Evolutionary conservation across 1,140 invertebrate genomes (phyloP), one percentile per base, ranked within the genome.

Genomic region (Lutraria rhynchaena): DNA sequence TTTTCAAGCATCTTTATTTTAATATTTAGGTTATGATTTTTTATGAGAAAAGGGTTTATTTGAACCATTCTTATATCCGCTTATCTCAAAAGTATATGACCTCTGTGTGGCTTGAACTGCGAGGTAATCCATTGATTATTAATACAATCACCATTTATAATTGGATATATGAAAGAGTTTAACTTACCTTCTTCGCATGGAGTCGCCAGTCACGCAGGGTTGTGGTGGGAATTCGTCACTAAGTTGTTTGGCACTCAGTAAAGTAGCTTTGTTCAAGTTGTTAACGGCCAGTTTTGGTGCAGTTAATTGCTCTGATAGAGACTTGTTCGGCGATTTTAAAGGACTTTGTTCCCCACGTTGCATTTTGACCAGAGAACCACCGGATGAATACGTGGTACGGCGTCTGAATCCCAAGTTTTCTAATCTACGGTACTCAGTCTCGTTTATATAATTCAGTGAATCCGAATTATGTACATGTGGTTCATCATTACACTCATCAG

Each of bases 331-430:
- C 19, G 31, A 29, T 31, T 44, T 55, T 15, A 35, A 31, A 11
- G 35, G 7, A 53, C 49, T 78, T 22, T 24, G 15, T 37, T 1
- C 35, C 15, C 0, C 22, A 11, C 24, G 31, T 17, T 46, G 24
- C 11, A 58, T n/a, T 11, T 24, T 33, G 9, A 69, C n/a, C 19
- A 67, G 24, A 11, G 27, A 19, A 3, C 75, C 75, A 53, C 75
- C 29, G 17, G 75, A 49, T n/a, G 49, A 33, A 27, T 51, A 29
- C 27, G 49, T 41, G 11, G 75, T 67, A 22, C 60, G 3, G 3
- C 63, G 29, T 31, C 75, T 22, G 60, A 78, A 78, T 9, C 75
- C 75, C 3, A 78, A 24, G 19, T 55, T 60, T 33, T 78, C 75
- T n/a, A 78, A 41, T 31, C 75, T 31, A 17, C 53, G 24, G 46